phyloP scores from a whole-genome alignment of 2,113 vertebrate genomes.

The Peromyscus californicus region DNA sequence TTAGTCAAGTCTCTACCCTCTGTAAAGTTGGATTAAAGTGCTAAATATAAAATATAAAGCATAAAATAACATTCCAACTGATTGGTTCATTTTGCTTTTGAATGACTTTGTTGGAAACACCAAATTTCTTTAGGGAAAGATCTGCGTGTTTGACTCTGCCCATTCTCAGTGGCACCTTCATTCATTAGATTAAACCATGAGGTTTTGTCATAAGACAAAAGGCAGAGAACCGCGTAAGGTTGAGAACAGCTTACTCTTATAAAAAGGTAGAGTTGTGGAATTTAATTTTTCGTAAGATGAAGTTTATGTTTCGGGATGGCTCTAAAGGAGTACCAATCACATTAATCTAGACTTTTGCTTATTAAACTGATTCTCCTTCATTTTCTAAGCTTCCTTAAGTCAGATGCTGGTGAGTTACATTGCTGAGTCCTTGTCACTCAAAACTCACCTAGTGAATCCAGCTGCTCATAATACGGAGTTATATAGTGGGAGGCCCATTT shows the following conservation, averaged over 20 bases:
- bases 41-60: conserved; percentile 71
- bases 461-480: neutral
- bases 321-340: neutral
- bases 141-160: conserved; percentile 21
- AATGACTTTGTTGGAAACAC: conserved; percentile 66
- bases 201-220: conserved; percentile 45
- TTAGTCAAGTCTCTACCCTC: neutral
- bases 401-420: neutral
- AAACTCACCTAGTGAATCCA: neutral
- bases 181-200: conserved; percentile 57
- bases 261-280: conserved; percentile 29
- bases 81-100: conserved; percentile 69
- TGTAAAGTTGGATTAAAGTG: conserved; percentile 64
- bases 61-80: conserved; percentile 69
- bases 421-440: neutral
- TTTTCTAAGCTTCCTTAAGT: conserved; percentile 30
- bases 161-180: conserved; percentile 28
- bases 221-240: neutral
- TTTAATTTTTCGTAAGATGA: conserved; percentile 59
- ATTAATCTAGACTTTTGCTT: conserved; percentile 37
- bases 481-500: neutral
- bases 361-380: neutral
- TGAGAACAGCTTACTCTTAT: conserved; percentile 41
- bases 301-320: conserved; percentile 31
- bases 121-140: conserved; percentile 67